Conservation (phyloP, 1,140 invertebrate genomes). For the Acromyrmex heyeri region DNA sequence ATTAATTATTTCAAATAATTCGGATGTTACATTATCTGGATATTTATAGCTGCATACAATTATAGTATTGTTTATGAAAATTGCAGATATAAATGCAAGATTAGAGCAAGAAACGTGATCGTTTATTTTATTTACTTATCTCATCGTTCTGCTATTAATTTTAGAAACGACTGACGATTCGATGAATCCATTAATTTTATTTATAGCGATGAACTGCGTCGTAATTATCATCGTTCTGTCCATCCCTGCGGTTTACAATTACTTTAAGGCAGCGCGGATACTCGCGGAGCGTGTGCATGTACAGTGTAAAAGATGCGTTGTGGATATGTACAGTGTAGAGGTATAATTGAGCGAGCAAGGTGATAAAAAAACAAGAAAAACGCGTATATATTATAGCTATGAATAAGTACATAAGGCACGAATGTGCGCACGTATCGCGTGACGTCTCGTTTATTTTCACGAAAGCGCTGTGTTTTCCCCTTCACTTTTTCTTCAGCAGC, state of each 20-base stretch:
- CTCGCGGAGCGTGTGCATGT: conserved; percentile 84
- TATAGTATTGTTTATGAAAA: background rate
- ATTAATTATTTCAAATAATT: background rate
- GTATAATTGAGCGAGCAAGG: conserved; percentile 79
- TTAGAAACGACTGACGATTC: conserved; percentile 75
- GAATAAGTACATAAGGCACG: conserved; percentile 81
- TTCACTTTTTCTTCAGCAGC: conserved; percentile 17
- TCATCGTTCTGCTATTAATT: conserved; percentile 4
- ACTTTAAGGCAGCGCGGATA: conserved; percentile 83
- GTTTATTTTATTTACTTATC: background rate
- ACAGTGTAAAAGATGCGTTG: conserved; percentile 87
- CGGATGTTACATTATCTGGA: too few species aligned
- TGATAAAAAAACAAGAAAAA: conserved; percentile 67
- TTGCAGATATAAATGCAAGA: background rate
- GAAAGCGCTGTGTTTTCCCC: conserved; percentile 37
- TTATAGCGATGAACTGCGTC: background rate
- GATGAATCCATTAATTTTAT: conserved; percentile 38
- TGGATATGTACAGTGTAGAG: conserved; percentile 87
- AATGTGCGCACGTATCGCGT: conserved; percentile 79
- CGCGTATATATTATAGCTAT: conserved; percentile 83
- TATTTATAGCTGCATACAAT: background rate
- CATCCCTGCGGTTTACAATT: conserved; percentile 77
- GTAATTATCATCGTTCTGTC: conserved; percentile 67
- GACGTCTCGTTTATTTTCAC: conserved; percentile 54
- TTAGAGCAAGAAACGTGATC: background rate